phyloP scores from a whole-genome alignment of 2,113 vertebrate genomes.

The Gnathonemus longibarbis region DNA sequence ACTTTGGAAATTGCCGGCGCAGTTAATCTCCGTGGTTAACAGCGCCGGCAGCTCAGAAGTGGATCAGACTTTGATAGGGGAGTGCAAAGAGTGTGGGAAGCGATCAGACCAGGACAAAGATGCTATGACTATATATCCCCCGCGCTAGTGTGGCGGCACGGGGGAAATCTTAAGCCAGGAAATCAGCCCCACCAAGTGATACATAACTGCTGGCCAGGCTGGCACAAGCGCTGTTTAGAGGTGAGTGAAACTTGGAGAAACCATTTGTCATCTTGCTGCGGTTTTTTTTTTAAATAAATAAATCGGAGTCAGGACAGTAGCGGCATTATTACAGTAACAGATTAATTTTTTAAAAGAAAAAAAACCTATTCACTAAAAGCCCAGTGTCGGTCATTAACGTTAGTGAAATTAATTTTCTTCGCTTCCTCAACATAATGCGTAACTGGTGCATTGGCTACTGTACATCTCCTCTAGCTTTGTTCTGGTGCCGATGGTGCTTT shows the following conservation, averaged over 20 bases:
- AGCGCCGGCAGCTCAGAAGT: not conserved
- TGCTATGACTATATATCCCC: conserved; percentile 30
- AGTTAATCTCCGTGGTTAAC: conserved; percentile 2
- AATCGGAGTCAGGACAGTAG: not conserved
- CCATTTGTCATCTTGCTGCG: not conserved
- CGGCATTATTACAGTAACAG: not conserved
- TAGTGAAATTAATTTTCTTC: not conserved
- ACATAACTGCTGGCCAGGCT: conserved; percentile 12
- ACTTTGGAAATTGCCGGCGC: not conserved
- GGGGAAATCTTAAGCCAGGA: conserved; percentile 15
- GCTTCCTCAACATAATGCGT: not conserved
- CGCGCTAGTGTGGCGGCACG: conserved; percentile 27
- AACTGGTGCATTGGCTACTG: not conserved
- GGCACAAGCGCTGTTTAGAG: conserved; percentile 13
- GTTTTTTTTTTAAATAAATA: not conserved
- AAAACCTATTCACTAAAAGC: not conserved
- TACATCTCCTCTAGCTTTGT: not conserved
- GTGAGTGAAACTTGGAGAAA: conserved; percentile 22
- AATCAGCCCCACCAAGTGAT: not conserved
- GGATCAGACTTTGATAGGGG: not conserved
- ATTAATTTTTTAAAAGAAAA: not conserved
- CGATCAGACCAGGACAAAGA: conserved; percentile 12
- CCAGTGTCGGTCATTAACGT: not conserved
- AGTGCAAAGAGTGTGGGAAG: not conserved
- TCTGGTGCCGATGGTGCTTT: not conserved